Evolutionary conservation across 2,888 invertebrate species (phyloP), one percentile per base, ranked within the genome.

Genomic region (Rotaria macrura): DNA sequence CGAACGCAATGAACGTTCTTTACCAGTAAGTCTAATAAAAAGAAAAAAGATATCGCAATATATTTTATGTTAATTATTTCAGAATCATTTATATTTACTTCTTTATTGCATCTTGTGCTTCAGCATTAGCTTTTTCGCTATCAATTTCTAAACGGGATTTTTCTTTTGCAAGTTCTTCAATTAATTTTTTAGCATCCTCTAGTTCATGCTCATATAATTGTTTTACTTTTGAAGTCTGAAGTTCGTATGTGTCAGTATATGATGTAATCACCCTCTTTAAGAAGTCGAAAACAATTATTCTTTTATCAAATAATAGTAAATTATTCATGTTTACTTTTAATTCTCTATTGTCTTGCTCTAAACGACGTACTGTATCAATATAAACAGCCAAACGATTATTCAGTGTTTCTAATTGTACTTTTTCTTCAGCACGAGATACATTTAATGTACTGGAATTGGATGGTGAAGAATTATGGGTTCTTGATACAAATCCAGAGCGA

Each of bases 301-400:
- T 23, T 40, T 38, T 38, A 5, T 38, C 23, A 1, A 29, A n/a
- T n/a, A n/a, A n/a, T n/a, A n/a, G n/a, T n/a, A n/a, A n/a, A n/a
- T n/a, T n/a, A n/a, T n/a, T n/a, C n/a, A 34, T 4, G 5, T 34
- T 23, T 43, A 79, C 79, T 14, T 79, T 79, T 79, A 79, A 79
- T 79, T 79, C 43, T 79, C 14, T 94, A 91, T 99, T 99, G 91
- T 99, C 98, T 85, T 93, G 93, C 91, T 99, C 97, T 89, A 99
- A 92, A 89, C 94, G 94, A 85, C 98, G 94, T 84, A 97, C 96
- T 89, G 94, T 94, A 89, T 99, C 98, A 89, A 99, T 99, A 90
- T 99, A 99, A 86, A 94, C 94, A 23, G 98, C 98, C 88, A 99
- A 92, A 87, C 98, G 95, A 91, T 98, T 97, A 91, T 99, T 99